Conservation (phyloP, 2,113 vertebrate genomes). For the Piaya cayana region DNA sequence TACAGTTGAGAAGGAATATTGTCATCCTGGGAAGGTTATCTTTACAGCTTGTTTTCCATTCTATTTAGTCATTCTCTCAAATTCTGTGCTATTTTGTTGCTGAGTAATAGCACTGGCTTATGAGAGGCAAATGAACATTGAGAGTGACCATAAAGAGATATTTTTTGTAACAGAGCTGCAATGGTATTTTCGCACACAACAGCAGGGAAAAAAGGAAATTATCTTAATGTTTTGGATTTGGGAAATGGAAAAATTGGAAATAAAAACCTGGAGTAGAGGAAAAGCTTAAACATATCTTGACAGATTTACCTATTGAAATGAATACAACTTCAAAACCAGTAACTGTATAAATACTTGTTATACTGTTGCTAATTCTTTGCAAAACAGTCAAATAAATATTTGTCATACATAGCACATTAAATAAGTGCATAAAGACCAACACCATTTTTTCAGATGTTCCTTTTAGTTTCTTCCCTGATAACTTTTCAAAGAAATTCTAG, state of each 20-base stretch:
- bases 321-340: neutral
- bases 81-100: neutral
- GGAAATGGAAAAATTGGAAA: neutral
- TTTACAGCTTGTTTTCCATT: neutral
- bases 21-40: neutral
- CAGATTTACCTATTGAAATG: too few species aligned
- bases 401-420: neutral
- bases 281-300: neutral
- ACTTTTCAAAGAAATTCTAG: neutral
- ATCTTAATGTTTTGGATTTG: too few species aligned
- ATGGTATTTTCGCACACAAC: too few species aligned
- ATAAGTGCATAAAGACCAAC: neutral
- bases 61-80: too few species aligned
- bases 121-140: too few species aligned
- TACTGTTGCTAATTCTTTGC: neutral
- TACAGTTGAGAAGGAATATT: neutral
- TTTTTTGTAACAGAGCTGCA: too few species aligned
- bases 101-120: fast-evolving
- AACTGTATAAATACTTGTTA: neutral
- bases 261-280: neutral
- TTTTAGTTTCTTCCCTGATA: neutral
- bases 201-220: too few species aligned
- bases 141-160: too few species aligned
- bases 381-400: neutral
- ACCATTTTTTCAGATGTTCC: neutral